These are phyloP conservation scores for Argyrosomus japonicus DNA, from an alignment of 2,113 vertebrate genomes.

Conservation along the genomic window DNA sequence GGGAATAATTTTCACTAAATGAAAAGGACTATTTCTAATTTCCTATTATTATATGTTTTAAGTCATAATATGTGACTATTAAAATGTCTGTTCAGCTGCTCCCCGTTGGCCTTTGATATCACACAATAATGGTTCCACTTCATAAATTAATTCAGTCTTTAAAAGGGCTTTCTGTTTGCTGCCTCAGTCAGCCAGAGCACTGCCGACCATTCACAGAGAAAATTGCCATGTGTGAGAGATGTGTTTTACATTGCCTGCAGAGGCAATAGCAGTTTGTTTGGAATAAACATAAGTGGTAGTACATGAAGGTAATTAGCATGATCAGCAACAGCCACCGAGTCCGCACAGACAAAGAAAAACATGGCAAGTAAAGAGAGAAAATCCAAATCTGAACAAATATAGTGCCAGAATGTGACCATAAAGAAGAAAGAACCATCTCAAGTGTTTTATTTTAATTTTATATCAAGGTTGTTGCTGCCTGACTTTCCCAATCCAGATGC, in stretches of 20 bases:
- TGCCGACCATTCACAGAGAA: conserved; percentile 21
- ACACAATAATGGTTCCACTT: background rate
- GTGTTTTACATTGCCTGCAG: background rate
- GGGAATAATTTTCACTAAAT: conserved; percentile 21
- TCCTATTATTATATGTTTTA: conserved; percentile 14
- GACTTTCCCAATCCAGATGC: conserved; percentile 13
- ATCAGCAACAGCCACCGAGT: background rate
- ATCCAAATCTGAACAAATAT: background rate
- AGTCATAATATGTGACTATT: conserved; percentile 26
- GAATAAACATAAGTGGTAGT: background rate
- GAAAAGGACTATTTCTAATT: conserved; percentile 31
- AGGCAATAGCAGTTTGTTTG: conserved; percentile 1
- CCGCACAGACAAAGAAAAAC: conserved; percentile 12
- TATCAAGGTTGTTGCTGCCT: conserved; percentile 5
- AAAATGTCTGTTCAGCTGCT: conserved; percentile 21
- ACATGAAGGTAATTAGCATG: conserved; percentile 15
- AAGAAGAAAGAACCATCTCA: background rate
- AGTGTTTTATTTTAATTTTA: background rate
- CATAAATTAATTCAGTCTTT: background rate
- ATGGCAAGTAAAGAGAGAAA: background rate
- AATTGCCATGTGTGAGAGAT: conserved; percentile 17
- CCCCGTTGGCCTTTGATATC: conserved; percentile 12
- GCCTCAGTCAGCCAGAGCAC: background rate
- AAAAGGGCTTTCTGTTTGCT: conserved; percentile 22
- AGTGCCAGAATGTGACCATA: background rate